A percentile compares a stretch with the other conserved stretches of the same genome.
Evolutionary conservation across 2,797 vertebrate species (phyloP).

Genomic region (Gymnothorax javanicus): DNA sequence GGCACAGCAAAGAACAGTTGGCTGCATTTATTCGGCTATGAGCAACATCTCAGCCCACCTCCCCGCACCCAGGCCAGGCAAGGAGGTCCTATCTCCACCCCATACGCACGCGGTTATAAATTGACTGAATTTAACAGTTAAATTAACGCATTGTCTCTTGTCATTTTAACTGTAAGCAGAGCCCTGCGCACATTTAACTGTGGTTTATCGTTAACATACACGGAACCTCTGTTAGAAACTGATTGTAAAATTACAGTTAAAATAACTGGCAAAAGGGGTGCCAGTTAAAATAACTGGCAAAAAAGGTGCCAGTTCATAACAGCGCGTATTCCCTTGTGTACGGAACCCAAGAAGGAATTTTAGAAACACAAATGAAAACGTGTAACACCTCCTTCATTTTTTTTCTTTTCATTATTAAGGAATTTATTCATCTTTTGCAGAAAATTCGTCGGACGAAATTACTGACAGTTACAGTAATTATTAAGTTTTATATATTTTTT

Average conservation of each 20-base stretch:
- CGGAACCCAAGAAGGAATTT: background rate
- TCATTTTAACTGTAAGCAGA: too few relatives aligned
- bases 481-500: background rate
- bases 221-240: too few relatives aligned
- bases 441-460: background rate
- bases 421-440: background rate
- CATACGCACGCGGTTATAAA: too few relatives aligned
- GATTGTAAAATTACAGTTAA: too few relatives aligned
- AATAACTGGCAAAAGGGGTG: too few relatives aligned
- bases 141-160: too few relatives aligned
- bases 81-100: background rate
- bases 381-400: background rate
- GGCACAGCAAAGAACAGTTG: slow-evolving; percentile 44
- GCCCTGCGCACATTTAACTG: too few relatives aligned
- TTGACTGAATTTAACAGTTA: too few relatives aligned
- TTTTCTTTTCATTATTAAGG: background rate
- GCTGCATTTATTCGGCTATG: slow-evolving; percentile 43
- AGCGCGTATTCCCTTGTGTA: background rate
- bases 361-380: background rate
- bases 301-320: too few relatives aligned
- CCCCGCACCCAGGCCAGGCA: slow-evolving; percentile 45
- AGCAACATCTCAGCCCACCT: slow-evolving; percentile 41
- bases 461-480: background rate
- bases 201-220: too few relatives aligned
- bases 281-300: too few relatives aligned